Evolutionary conservation across 2,113 vertebrate genomes (phyloP).

Genomic region (Apteryx owenii): DNA sequence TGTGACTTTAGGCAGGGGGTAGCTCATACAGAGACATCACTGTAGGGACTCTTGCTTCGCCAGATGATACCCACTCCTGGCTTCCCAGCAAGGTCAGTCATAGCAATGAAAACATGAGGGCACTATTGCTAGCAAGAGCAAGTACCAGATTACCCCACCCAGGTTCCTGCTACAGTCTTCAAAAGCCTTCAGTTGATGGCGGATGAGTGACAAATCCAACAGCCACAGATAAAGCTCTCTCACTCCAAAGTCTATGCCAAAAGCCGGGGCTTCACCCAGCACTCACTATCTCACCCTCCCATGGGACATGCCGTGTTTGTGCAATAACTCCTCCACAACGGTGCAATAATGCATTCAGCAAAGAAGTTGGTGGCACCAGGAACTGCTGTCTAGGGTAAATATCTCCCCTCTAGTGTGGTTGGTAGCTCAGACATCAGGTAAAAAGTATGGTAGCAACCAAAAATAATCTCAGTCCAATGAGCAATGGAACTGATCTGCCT

Average conservation of each 20-base stretch:
- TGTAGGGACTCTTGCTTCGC: rapidly evolving
- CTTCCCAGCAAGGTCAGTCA: background rate
- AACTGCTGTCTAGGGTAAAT: background rate
- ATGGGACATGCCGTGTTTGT: background rate
- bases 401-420: background rate
- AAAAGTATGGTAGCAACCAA: background rate
- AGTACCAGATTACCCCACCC: background rate
- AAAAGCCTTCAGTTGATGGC: background rate
- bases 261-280: background rate
- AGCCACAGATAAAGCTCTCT: background rate
- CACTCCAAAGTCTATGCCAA: background rate
- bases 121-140: background rate
- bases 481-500: background rate
- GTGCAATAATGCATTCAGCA: no score
- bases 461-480: background rate
- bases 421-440: no score
- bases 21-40: background rate
- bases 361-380: background rate
- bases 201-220: background rate
- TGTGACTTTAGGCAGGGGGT: background rate
- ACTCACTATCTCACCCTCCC: no score
- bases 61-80: background rate
- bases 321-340: background rate
- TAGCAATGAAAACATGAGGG: background rate
- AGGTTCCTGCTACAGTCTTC: background rate